Base-by-base conservation (phyloP, 2,113 vertebrate species). In the Leucopsar rothschildi region DNA sequence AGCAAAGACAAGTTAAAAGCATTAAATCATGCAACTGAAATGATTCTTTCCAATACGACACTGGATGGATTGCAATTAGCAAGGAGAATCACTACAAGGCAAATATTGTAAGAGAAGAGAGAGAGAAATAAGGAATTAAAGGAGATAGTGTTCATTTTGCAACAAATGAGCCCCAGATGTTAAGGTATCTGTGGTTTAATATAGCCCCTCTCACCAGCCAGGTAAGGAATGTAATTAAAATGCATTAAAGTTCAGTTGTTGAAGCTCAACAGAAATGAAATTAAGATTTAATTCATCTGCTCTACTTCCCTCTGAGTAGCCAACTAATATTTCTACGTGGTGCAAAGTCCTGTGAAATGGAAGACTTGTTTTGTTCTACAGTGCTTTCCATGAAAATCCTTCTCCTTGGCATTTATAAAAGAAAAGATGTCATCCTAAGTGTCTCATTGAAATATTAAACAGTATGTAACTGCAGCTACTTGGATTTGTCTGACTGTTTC, bases 211-310 rank as follows among this genome's bases (percentile, higher is more conserved):
- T 94, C 65, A 78, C 60, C 77, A 92, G 53, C 44, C 76, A 96
- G 95, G 94, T 96, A 95, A 66, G 49, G 31, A 84, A 60, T 25
- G n/a, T 52, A 86, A 95, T 96, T 95, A 78, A 96, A 93, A 95
- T 49, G 29, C 53, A 64, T 93, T 94, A 42, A 78, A 86, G 68
- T 88, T 88, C 88, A 39, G 82, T 73, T 90, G 70, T 72, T 71
- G 72, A 92, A 57, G 69, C 60, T 90, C 92, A 86, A 86, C 23
- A 81, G 76, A 94, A 92, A 70, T 0, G 0, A 92, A 93, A 87
- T 18, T 21, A 85, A 95, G 85, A 83, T 55, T 83, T 75, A 55
- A 92, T 84, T 93, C 44, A 94, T 37, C 61, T 71, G 44, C 72
- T 40, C n/a, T 78, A 55, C 53, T 90, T 95, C 68, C 68, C 76